Conservation (phyloP, 2,797 vertebrate genomes). For the Dendrocincla tyrannina region DNA sequence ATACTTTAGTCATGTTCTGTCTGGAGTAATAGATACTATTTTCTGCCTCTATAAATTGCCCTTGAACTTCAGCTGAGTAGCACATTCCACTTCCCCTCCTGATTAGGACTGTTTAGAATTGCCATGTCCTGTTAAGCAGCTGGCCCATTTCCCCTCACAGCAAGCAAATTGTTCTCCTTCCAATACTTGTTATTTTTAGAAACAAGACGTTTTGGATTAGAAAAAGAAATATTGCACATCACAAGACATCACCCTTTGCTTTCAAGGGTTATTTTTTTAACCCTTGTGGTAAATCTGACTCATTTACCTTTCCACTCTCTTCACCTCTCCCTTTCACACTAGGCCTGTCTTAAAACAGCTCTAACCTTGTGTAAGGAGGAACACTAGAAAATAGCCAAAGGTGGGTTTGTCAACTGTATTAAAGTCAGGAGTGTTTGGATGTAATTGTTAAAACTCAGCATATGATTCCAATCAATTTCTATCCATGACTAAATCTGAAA, state of each 20-base stretch:
- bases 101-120: slow-evolving; percentile 60
- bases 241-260: neutral
- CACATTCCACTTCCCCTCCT: slow-evolving; percentile 39
- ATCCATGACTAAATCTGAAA: neutral
- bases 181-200: slow-evolving; percentile 47
- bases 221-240: neutral
- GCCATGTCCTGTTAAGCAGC: slow-evolving; percentile 53
- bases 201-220: neutral
- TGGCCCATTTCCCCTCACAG: slow-evolving; percentile 45
- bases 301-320: neutral
- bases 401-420: neutral
- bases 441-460: neutral
- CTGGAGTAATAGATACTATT: slow-evolving; percentile 8
- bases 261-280: neutral
- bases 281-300: neutral
- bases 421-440: neutral
- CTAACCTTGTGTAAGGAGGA: neutral
- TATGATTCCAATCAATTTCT: neutral
- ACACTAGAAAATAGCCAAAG: neutral
- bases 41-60: slow-evolving; percentile 32
- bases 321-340: neutral
- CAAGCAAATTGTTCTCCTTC: slow-evolving; percentile 50
- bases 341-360: neutral
- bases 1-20: neutral
- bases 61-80: slow-evolving; percentile 56